Base-by-base conservation (phyloP, 2,113 vertebrate species). In the Acrocephalus arundinaceus region DNA sequence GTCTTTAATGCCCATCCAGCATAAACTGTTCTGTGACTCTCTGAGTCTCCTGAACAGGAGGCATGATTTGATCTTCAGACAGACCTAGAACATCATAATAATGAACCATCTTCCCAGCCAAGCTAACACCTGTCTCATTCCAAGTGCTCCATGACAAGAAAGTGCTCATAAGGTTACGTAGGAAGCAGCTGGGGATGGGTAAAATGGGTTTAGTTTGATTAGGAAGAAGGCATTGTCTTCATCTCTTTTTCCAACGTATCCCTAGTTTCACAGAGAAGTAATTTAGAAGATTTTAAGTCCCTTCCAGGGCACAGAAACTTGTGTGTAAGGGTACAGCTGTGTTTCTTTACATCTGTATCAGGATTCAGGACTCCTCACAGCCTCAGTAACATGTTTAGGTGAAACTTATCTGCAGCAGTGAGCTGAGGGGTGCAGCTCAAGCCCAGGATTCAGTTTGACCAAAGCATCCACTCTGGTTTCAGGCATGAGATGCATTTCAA, bases 71-170 rank as follows among this genome's bases (percentile, higher is more conserved):
- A 79, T 31, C 10, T 33, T 68, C 58, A 51, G 45, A 31, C 46
- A 58, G 66, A 84, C 9, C 49, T 71, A 20, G 19, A 21, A 31
- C n/a, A 45, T 48, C 25, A 15, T 49, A 9, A 41, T 9, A 33
- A 41, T 37, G 33, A 78, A 48, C 13, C 15, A 17, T 37, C 59
- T 45, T 83, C 49, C 54, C 41, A 52, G 11, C 7, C 61, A 65
- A 57, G 1, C 39, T 33, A 13, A 28, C 17, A 22, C 0, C 0
- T 1, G 3, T 5, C 46, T 67, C 51, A 37, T 45, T 55, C 23
- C 75, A 59, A 54, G 17, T 55, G 30, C n/a, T 25, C 11, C 28
- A 4, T 46, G 52, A 27, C 37, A 88, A 77, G 59, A 28, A 91
- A 54, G 8, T 55, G 30, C 22, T 75, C 10, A 2, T 46, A 59